Evolutionary conservation across 2,113 vertebrate species (phyloP).

Genomic region (Oncorhynchus nerka): DNA sequence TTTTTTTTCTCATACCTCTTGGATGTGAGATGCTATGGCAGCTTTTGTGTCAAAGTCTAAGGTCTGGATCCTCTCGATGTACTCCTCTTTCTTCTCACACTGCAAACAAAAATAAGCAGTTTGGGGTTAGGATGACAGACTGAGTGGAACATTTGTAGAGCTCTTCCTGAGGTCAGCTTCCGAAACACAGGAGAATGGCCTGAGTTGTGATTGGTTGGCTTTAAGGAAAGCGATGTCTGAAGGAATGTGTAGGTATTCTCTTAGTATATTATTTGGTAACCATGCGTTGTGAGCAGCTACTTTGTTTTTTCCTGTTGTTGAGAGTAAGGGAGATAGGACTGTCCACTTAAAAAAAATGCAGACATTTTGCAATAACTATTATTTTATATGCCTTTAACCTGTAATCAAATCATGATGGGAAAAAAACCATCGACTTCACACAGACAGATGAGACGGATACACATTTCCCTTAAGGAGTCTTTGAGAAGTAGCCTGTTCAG

Average conservation of each 20-base stretch:
- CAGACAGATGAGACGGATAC: too few species aligned
- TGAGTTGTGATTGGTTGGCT: not conserved
- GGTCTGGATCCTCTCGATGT: slow-evolving; percentile 94
- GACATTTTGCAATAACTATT: too few species aligned
- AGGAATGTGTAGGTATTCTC: not conserved
- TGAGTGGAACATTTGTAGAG: not conserved
- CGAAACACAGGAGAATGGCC: not conserved
- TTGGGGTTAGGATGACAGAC: not conserved
- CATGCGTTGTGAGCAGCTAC: too few species aligned
- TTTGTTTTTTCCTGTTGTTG: too few species aligned
- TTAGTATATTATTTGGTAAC: too few species aligned
- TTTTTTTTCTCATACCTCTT: slow-evolving; percentile 81
- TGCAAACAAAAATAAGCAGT: slow-evolving; percentile 61
- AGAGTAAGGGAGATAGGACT: too few species aligned
- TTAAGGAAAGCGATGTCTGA: not conserved
- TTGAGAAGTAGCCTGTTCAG: too few species aligned
- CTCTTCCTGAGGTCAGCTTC: slow-evolving; percentile 7
- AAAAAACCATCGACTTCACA: too few species aligned
- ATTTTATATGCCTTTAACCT: too few species aligned
- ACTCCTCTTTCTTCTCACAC: slow-evolving; percentile 98
- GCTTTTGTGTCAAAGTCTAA: slow-evolving; percentile 97
- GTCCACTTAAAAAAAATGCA: too few species aligned
- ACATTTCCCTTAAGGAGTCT: too few species aligned
- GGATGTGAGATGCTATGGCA: slow-evolving; percentile 94
- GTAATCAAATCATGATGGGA: too few species aligned